These are phyloP conservation scores for Tetragonula clypearis DNA, from an alignment of 1,140 invertebrate genomes.

Conservation along the genomic window DNA sequence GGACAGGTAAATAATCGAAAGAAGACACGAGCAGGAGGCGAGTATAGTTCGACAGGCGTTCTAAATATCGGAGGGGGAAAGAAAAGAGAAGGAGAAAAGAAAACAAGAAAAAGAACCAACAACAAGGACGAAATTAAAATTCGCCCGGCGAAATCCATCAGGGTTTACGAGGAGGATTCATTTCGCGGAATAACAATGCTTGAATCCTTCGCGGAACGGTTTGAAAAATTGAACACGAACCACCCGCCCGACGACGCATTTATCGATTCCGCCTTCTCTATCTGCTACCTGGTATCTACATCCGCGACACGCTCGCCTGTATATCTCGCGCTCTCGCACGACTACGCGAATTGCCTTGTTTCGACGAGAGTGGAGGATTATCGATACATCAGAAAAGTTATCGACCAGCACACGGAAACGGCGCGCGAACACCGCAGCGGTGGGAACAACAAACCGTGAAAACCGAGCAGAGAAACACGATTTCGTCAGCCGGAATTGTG, in stretches of 20 bases:
- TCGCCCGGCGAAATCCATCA: neutral
- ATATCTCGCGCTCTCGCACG: conserved; percentile 18
- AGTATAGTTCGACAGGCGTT: neutral
- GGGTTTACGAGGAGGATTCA: neutral
- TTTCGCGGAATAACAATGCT: neutral
- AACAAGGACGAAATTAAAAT: neutral
- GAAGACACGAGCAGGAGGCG: neutral
- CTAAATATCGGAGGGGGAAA: neutral
- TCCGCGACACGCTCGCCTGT: conserved; percentile 3
- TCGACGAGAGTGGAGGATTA: conserved; percentile 21
- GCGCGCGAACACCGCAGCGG: neutral
- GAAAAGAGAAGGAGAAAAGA: too few relatives aligned
- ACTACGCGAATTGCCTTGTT: conserved; percentile 22
- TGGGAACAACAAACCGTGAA: neutral
- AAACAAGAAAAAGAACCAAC: neutral
- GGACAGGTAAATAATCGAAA: neutral
- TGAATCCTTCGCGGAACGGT: neutral
- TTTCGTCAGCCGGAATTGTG: neutral
- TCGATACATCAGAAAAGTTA: conserved; percentile 39
- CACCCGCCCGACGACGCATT: conserved; percentile 36
- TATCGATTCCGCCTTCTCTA: conserved; percentile 34
- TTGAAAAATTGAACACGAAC: conserved; percentile 37
- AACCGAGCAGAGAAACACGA: neutral
- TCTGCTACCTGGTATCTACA: conserved; percentile 7
- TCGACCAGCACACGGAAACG: conserved; percentile 22